Conservation (phyloP, 2,113 vertebrate species). For the Lichenostomus cassidix region DNA sequence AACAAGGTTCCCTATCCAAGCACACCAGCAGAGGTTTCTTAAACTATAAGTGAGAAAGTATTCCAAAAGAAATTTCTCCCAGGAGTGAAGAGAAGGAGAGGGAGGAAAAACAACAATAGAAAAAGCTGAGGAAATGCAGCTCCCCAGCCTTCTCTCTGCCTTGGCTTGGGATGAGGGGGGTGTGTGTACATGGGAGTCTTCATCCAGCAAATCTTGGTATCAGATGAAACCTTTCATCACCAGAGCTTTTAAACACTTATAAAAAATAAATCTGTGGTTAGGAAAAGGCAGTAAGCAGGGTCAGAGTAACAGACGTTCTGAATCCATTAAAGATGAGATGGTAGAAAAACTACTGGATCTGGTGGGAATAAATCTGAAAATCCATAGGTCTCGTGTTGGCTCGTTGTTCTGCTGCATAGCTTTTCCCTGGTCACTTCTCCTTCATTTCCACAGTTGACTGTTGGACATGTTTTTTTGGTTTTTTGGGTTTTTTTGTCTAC, state of each 20-base stretch:
- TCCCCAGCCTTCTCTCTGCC: neutral
- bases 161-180: neutral
- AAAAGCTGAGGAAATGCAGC: neutral
- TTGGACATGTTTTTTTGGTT: neutral
- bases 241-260: neutral
- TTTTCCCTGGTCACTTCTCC: neutral
- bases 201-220: neutral
- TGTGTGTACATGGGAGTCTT: neutral
- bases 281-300: neutral
- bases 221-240: slow-evolving; percentile 3
- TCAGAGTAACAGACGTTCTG: neutral
- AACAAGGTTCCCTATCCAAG: neutral
- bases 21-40: neutral
- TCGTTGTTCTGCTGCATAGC: neutral
- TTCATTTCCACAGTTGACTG: neutral
- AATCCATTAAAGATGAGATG: neutral
- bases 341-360: neutral
- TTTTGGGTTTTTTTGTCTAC: neutral
- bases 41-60: slow-evolving; percentile 4
- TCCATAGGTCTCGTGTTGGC: neutral
- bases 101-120: neutral
- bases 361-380: slow-evolving; percentile 22
- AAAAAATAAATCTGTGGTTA: neutral
- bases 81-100: neutral
- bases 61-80: neutral